Evolutionary conservation across 2,888 invertebrate species (phyloP).

Genomic region (Pyrgus malvae): DNA sequence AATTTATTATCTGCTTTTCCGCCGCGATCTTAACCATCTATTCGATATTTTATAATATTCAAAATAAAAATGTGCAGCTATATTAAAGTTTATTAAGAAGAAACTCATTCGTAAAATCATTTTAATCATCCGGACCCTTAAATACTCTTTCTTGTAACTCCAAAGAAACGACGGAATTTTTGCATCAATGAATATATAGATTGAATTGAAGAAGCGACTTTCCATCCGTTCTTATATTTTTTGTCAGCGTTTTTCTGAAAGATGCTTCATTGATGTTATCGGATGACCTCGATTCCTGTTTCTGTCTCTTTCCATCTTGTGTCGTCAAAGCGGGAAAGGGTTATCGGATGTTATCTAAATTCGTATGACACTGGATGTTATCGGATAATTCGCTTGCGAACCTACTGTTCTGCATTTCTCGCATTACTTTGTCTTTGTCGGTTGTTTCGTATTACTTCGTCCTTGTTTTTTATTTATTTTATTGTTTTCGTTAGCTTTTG

Average conservation of each 20-base stretch:
- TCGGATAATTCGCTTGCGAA: slow-evolving; percentile 7
- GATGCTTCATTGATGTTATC: slow-evolving; percentile 21
- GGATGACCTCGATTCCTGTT: slow-evolving; percentile 25
- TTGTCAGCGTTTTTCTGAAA: slow-evolving; percentile 25
- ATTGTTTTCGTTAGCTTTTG: background rate
- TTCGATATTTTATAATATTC: no score
- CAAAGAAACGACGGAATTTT: slow-evolving; percentile 37
- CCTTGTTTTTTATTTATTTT: slow-evolving; percentile 1
- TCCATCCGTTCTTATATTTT: slow-evolving; percentile 22
- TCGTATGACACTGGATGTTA: slow-evolving; percentile 12
- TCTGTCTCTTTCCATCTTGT: slow-evolving; percentile 10
- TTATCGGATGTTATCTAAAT: slow-evolving; percentile 16
- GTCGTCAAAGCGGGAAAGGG: background rate
- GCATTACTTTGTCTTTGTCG: background rate
- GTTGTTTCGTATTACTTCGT: no score
- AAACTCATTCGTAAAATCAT: no score
- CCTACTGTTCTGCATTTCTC: slow-evolving; percentile 11
- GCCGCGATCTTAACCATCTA: no score
- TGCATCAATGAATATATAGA: slow-evolving; percentile 53
- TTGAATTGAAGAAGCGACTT: slow-evolving; percentile 42
- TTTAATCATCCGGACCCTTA: background rate
- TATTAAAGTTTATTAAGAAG: no score
- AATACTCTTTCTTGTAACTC: slow-evolving; percentile 1
- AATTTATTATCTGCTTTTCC: no score
- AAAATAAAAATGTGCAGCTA: no score